phyloP scores from a whole-genome alignment of 2,888 invertebrate genomes.

The Cinara cedri region DNA sequence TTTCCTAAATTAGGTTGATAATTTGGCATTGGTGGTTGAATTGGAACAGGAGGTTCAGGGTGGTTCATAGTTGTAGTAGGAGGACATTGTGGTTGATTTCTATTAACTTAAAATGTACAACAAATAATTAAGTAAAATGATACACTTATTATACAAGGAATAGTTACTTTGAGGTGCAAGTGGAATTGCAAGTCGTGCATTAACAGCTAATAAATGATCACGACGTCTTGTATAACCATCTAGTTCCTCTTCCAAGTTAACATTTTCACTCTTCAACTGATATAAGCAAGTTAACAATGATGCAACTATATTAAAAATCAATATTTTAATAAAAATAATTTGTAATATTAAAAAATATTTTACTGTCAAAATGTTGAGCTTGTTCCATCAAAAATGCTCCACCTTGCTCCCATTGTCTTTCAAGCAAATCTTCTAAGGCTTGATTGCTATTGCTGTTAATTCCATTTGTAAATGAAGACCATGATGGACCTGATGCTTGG shows the following conservation, averaged over 20 bases:
- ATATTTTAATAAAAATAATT: neutral
- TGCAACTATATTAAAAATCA: conserved; percentile 70
- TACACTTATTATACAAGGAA: neutral
- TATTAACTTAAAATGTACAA: conserved; percentile 29
- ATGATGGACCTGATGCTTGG: conserved; percentile 34
- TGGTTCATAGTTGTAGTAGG: conserved; percentile 29
- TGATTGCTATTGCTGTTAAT: conserved; percentile 69
- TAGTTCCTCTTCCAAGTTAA: conserved; percentile 89
- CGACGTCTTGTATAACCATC: conserved; percentile 81
- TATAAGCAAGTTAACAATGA: conserved; percentile 93
- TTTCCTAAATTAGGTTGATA: conserved; percentile 24
- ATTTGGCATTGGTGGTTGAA: conserved; percentile 28
- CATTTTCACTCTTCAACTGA: conserved; percentile 91
- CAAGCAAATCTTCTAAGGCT: conserved; percentile 89
- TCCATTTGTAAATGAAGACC: conserved; percentile 46
- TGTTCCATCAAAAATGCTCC: conserved; percentile 98
- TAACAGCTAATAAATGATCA: conserved; percentile 92
- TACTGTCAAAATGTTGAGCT: conserved; percentile 88
- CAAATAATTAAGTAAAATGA: neutral
- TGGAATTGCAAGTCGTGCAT: conserved; percentile 89
- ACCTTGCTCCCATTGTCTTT: conserved; percentile 97
- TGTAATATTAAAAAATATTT: neutral
- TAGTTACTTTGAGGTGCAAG: conserved; percentile 65
- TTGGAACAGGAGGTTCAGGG: neutral
- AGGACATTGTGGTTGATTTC: conserved; percentile 18